Evolutionary conservation across 2,888 invertebrate genomes (phyloP), one percentile per base, ranked within the genome.

Genomic region (Orchesellides sinensis): DNA sequence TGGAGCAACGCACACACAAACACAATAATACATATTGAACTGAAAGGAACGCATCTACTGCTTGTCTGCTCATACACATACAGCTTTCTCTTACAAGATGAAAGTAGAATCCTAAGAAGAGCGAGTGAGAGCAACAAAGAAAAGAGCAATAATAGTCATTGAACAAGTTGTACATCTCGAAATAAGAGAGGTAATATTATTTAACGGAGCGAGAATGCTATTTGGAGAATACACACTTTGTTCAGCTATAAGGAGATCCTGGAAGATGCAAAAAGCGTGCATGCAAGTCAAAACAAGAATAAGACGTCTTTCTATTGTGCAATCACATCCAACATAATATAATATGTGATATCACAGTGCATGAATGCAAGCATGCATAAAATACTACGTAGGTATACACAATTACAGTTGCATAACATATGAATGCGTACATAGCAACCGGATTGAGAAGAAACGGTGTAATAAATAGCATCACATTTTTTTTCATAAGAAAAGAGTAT

Each of bases 161-260:
- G 70, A 70, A 25, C 54, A 70, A 66, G 47, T 40, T 14, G 4
- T n/a, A 40, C 10, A 40, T 40, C 10, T 40, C 40, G 40, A 40
- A n/a, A n/a, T n/a, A 17, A 35, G 32, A 27, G 45, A 68, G 45
- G 74, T 69, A 80, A 73, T 68, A 66, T 74, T 81, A 82, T 75
- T 82, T 82, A 82, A 82, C 82, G 68, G 82, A 82, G 82, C 82
- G 82, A 70, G 69, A 73, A 81, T 74, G 69, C 74, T 69, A 45
- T n/a, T 40, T 5, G 40, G 10, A 40, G 40, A n/a, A 40, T 40
- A 40, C 40, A 40, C 40, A 40, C 10, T 40, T 14, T 2, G 10
- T 40, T 14, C n/a, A 40, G n/a, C 2, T 40, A 40, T 40, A 40
- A 40, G 40, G 40, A 40, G n/a, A 40, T 40, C 40, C 10, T 40